Evolutionary conservation across 2,888 invertebrate genomes (phyloP), one percentile per base, ranked within the genome.

Genomic region (Tetheella fluctuosa): DNA sequence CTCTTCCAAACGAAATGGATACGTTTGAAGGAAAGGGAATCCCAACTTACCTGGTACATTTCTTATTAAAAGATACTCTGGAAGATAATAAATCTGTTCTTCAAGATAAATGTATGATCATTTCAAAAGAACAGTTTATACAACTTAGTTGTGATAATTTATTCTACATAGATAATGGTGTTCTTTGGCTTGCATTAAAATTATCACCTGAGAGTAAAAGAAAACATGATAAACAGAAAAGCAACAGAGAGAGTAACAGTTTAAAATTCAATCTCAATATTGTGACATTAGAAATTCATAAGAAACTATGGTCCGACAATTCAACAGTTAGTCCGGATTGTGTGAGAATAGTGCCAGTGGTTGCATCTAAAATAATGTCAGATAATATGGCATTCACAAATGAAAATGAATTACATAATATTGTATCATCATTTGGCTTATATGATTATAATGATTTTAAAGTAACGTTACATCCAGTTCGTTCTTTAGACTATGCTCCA

Each of bases 81-180:
- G 84, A 87, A 60, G 77, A 85, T 15, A 86, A 86, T 64, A 68
- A 84, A 39, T 71, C 80, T 57, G 80, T 90, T 58, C 63, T 88
- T 48, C 63, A 79, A 56, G 84, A 88, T 66, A 93, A 91, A 80
- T 91, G 89, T 70, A 73, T 92, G 52, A 72, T 91, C 25, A 83
- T 93, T 62, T 84, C 91, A 10, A 86, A 84, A 73, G 85, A 90
- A 62, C 83, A 85, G 57, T 93, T 85, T 71, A 81, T 89, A 60
- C 86, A 91, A 64, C 74, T 93, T 23, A 84, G 88, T 67, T 81
- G 87, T 68, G 89, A 91, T 73, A 93, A 93, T 69, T 80, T 93
- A 63, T 93, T 92, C 69, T 93, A 92, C 66, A 69, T 86, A 64
- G 93, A 93, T 68, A 88, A 89, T 74, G 90, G 88, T 57, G 80